Conservation (phyloP, 2,888 invertebrate species). For the Nymphalis urticae region DNA sequence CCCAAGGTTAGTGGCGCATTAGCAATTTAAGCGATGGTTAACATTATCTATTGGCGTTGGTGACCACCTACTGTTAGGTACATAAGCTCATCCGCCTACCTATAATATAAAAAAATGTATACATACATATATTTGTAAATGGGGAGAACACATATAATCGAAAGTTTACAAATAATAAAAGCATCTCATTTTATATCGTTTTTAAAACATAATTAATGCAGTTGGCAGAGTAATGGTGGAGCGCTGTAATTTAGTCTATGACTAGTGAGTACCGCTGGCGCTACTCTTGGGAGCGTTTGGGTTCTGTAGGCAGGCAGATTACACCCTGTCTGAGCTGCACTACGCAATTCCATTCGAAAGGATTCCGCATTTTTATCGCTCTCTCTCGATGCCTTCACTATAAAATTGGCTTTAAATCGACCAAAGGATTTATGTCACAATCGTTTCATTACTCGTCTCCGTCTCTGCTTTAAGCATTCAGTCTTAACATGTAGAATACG, state of each 20-base stretch:
- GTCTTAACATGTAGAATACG: constrained; percentile 5
- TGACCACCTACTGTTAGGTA: no score
- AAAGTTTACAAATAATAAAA: no score
- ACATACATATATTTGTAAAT: no score
- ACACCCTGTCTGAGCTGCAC: constrained; percentile 78
- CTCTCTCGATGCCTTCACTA: constrained; percentile 58
- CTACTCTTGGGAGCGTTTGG: constrained; percentile 73
- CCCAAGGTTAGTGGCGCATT: no score
- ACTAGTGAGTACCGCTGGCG: constrained; percentile 55
- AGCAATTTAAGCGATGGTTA: no score
- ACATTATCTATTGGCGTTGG: no score
- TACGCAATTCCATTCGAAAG: constrained; percentile 78
- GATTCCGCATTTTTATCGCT: constrained; percentile 76
- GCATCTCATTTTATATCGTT: background rate
- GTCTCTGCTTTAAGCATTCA: constrained; percentile 7
- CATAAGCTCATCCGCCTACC: no score
- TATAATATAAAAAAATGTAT: no score
- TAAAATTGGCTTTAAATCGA: constrained; percentile 61
- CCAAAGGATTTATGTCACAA: constrained; percentile 44
- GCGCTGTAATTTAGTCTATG: constrained; percentile 53
- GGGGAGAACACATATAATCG: no score
- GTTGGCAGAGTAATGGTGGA: background rate
- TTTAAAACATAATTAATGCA: background rate
- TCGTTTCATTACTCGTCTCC: constrained; percentile 32
- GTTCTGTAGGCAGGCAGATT: constrained; percentile 76